These are phyloP conservation scores for Cygnus atratus DNA, from an alignment of 2,113 vertebrate species.

Conservation along the genomic window DNA sequence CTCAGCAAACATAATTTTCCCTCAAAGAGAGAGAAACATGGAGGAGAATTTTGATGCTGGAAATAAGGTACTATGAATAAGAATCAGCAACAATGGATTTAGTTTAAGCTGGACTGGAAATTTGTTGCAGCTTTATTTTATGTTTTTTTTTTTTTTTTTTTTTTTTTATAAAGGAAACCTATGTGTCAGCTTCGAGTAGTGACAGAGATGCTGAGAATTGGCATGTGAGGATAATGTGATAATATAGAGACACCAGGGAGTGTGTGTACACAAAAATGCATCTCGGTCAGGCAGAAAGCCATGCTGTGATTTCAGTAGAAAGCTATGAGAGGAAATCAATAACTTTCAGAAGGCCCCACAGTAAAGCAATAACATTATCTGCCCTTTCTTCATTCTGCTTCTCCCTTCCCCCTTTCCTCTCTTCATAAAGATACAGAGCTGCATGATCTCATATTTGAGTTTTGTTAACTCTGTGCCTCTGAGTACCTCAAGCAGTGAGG, in stretches of 20 bases:
- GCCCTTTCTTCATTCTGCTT: background rate
- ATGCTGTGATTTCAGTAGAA: slow-evolving; percentile 52
- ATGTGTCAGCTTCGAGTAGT: background rate
- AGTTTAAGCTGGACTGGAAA: background rate
- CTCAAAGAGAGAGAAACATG: background rate
- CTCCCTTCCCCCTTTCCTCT: background rate
- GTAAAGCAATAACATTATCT: slow-evolving; percentile 12
- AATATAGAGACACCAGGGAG: slow-evolving; percentile 29
- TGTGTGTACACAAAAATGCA: slow-evolving; percentile 8
- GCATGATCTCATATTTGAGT: background rate
- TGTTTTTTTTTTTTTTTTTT: background rate
- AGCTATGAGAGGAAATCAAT: slow-evolving; percentile 53
- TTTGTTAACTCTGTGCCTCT: slow-evolving; percentile 17
- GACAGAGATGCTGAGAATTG: slow-evolving; percentile 24
- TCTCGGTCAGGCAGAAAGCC: slow-evolving; percentile 26
- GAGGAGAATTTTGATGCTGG: background rate
- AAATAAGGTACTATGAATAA: background rate
- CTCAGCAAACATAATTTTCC: slow-evolving; percentile 8
- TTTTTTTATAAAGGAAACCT: background rate
- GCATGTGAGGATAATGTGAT: slow-evolving; percentile 33
- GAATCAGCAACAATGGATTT: background rate
- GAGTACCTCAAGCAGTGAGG: background rate
- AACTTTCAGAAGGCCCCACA: slow-evolving; percentile 12
- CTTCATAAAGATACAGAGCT: background rate
- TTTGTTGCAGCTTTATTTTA: background rate